phyloP scores from a whole-genome alignment of 2,797 vertebrate genomes.

The Alcedo atthis region DNA sequence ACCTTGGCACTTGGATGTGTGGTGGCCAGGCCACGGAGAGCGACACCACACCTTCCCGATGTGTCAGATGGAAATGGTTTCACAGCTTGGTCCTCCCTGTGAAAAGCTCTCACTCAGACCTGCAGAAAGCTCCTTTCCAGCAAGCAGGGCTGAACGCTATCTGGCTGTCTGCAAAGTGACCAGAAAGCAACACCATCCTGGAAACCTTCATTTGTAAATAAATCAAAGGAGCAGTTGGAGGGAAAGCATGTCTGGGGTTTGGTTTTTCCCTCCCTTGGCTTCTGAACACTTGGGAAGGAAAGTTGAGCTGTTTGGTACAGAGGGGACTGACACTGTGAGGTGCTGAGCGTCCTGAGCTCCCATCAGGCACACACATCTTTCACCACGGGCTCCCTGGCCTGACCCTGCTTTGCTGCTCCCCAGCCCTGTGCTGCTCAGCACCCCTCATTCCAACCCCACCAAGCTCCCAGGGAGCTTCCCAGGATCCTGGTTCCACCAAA shows the following conservation, averaged over 20 bases:
- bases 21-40: not conserved
- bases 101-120: not conserved
- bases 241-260: not conserved
- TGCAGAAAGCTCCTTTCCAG: not conserved
- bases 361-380: fast-evolving
- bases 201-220: conserved; percentile 1
- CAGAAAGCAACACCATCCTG: not conserved
- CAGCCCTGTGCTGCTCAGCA: not conserved
- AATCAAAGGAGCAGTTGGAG: not conserved
- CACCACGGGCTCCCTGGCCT: not conserved
- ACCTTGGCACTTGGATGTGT: not conserved
- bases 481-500: not conserved
- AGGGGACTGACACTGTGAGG: not conserved
- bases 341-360: not conserved
- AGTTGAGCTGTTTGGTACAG: not conserved
- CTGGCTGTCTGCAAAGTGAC: not conserved
- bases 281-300: conserved; percentile 1
- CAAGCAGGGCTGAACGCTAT: not conserved
- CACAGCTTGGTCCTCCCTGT: not conserved
- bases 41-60: not conserved
- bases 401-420: fast-evolving
- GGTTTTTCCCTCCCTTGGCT: not conserved
- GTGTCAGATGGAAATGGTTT: not conserved
- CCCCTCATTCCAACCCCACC: not conserved
- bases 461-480: not conserved